These are phyloP conservation scores for Sebastes variabilis DNA, from an alignment of 2,797 vertebrate species.

Conservation along the genomic window DNA sequence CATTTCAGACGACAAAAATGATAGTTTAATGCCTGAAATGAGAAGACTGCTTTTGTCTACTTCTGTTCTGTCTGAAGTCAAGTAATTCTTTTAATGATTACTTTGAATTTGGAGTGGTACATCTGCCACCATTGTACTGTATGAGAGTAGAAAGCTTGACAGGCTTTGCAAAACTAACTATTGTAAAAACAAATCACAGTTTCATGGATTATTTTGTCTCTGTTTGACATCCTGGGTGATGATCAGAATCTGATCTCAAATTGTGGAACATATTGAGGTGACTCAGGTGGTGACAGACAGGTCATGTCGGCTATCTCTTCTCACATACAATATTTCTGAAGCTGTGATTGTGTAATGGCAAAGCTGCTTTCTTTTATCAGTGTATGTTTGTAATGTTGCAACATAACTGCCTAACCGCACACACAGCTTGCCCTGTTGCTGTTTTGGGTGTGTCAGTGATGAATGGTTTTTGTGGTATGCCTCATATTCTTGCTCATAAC, in stretches of 20 bases:
- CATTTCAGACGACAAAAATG: no score
- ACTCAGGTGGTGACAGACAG: slow-evolving; percentile 10
- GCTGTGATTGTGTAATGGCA: neutral
- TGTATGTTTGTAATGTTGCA: slow-evolving; percentile 1
- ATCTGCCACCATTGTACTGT: no score
- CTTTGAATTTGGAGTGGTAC: no score
- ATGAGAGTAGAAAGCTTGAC: no score
- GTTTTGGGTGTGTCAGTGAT: slow-evolving; percentile 36
- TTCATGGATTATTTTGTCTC: neutral
- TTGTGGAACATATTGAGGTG: slow-evolving; percentile 27
- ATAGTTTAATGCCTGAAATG: no score
- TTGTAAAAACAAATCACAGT: neutral
- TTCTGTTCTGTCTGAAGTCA: neutral
- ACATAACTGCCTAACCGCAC: slow-evolving; percentile 5
- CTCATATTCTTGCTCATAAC: slow-evolving; percentile 22
- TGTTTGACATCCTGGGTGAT: neutral
- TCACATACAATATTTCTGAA: neutral
- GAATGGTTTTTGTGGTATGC: slow-evolving; percentile 25
- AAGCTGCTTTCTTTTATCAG: neutral
- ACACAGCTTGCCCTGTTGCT: neutral
- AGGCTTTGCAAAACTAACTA: no score
- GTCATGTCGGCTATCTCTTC: neutral
- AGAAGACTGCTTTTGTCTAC: neutral
- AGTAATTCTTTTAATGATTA: no score
- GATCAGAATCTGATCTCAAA: neutral